A percentile compares a stretch with the other conserved stretches of the same genome.
These are phyloP conservation scores for Osmerus mordax DNA, from an alignment of 2,113 vertebrate genomes.

Conservation along the genomic window DNA sequence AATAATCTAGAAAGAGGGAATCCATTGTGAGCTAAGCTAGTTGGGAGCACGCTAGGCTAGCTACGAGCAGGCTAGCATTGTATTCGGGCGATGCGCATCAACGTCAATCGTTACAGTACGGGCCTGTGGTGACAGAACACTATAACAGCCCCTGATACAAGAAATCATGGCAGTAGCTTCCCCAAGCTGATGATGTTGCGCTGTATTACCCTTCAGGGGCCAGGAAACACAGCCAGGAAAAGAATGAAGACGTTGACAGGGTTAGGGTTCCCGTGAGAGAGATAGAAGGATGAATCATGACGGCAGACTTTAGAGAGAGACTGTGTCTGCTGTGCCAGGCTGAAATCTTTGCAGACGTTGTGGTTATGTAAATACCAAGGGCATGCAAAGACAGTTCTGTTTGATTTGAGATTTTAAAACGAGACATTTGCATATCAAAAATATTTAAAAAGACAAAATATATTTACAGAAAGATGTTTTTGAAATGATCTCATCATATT, in stretches of 20 bases:
- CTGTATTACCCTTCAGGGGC: not conserved
- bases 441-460: slow-evolving; percentile 41
- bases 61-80: too few species aligned
- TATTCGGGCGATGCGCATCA: too few species aligned
- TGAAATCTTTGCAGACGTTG: slow-evolving; percentile 19
- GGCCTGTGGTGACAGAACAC: not conserved
- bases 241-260: not conserved
- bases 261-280: not conserved
- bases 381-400: slow-evolving; percentile 62
- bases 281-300: not conserved
- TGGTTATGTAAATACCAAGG: slow-evolving; percentile 71
- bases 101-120: too few species aligned
- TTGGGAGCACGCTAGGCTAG: too few species aligned
- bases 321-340: not conserved
- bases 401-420: slow-evolving; percentile 54
- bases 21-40: too few species aligned
- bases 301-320: not conserved
- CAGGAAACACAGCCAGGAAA: not conserved
- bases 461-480: slow-evolving; percentile 45
- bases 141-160: not conserved
- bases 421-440: slow-evolving; percentile 61
- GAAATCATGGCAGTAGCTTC: not conserved
- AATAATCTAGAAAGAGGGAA: slow-evolving; percentile 30
- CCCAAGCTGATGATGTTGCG: not conserved
- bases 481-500: slow-evolving; percentile 44